Percentiles rank a stretch among this genome's conserved stretches.
Conservation (phyloP, 2,113 vertebrate genomes). For the Aleadryas rufinucha region DNA sequence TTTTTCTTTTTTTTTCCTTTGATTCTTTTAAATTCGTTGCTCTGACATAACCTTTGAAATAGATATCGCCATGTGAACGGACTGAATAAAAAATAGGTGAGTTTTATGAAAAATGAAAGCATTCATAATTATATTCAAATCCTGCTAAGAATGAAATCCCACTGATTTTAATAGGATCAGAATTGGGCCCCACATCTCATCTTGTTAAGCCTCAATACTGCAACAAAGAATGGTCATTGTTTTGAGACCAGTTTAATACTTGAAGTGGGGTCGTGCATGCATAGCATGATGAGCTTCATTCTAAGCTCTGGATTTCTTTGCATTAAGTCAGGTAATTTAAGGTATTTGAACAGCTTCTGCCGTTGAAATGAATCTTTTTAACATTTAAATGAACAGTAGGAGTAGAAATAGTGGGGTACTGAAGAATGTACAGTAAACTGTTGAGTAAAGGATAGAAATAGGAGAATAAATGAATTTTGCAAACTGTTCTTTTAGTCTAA, state of each 20-base stretch:
- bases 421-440: constrained; percentile 2
- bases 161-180: constrained; percentile 33
- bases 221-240: constrained; percentile 31
- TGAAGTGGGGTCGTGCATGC: constrained; percentile 25
- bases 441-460: neutral
- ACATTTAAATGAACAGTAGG: constrained; percentile 25
- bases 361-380: constrained; percentile 31
- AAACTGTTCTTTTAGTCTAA: neutral
- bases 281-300: constrained; percentile 26
- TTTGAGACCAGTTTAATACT: constrained; percentile 43
- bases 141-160: constrained; percentile 34
- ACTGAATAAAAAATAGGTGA: constrained; percentile 5
- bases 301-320: constrained; percentile 26
- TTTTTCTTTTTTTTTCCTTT: neutral
- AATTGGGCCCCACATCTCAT: neutral
- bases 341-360: neutral
- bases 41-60: constrained; percentile 15
- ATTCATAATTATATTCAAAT: constrained; percentile 55
- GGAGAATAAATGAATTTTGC: neutral
- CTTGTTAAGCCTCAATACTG: constrained; percentile 12
- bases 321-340: constrained; percentile 26
- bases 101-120: constrained; percentile 34
- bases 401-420: neutral
- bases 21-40: neutral
- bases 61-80: neutral